A percentile compares a stretch with the other conserved stretches of the same genome.
phyloP scores from a whole-genome alignment of 2,113 vertebrate genomes.

The Jacana jacana region DNA sequence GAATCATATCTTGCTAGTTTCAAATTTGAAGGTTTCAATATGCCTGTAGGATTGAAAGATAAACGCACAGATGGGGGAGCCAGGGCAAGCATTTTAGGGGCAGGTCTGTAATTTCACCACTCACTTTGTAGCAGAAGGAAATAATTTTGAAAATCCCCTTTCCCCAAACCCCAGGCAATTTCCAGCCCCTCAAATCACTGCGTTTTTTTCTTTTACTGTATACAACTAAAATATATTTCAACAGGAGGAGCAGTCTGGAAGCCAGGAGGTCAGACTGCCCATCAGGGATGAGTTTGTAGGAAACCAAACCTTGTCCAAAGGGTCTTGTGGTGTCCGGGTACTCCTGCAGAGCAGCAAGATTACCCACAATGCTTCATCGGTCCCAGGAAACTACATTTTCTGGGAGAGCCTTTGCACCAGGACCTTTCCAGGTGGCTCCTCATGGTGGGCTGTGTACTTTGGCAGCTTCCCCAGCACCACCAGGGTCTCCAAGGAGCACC shows the following conservation, averaged over 20 bases:
- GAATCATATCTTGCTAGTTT: neutral
- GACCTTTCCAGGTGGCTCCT: neutral
- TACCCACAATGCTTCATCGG: accelerated
- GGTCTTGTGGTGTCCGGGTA: accelerated
- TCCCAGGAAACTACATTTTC: accelerated
- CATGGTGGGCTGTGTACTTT: accelerated
- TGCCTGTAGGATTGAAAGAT: neutral
- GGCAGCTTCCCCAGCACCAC: neutral
- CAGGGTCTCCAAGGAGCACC: accelerated
- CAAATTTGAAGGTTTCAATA: neutral
- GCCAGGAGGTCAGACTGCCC: neutral
- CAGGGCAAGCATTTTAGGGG: neutral
- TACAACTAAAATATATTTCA: neutral
- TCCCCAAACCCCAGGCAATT: accelerated
- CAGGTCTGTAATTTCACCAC: neutral
- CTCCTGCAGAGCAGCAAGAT: neutral
- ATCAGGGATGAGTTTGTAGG: neutral
- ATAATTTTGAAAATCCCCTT: neutral
- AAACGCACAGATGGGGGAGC: neutral
- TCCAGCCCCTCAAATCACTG: neutral
- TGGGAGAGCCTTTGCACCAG: accelerated
- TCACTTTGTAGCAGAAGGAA: neutral
- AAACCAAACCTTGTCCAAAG: neutral
- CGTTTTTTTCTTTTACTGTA: neutral
- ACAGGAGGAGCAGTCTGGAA: neutral